These are phyloP conservation scores for Tachina lurida DNA, from an alignment of 2,888 invertebrate genomes.

Conservation along the genomic window DNA sequence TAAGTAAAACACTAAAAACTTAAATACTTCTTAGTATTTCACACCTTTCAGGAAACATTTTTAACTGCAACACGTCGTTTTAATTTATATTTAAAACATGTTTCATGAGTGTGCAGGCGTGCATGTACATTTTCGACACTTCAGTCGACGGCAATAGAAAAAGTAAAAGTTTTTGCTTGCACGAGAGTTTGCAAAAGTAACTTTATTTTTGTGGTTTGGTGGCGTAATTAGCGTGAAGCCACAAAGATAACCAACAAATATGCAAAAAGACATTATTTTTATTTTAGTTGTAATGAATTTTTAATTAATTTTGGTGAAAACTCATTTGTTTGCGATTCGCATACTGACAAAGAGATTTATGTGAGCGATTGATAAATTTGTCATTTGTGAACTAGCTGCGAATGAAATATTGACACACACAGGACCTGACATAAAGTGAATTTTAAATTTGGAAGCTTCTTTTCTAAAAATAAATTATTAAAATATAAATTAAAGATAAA, in stretches of 20 bases:
- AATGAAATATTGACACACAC: no score
- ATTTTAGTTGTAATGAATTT: constrained; percentile 59
- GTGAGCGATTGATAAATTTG: constrained; percentile 10
- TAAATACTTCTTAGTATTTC: neutral
- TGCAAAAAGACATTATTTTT: neutral
- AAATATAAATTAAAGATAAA: no score
- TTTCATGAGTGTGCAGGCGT: constrained; percentile 25
- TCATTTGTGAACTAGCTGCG: neutral
- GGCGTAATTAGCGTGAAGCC: constrained; percentile 2
- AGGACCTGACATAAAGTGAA: no score
- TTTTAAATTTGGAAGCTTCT: no score
- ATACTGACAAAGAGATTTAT: constrained; percentile 24
- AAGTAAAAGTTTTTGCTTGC: neutral
- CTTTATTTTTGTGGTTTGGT: constrained; percentile 6
- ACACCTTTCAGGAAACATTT: neutral
- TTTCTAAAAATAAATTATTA: no score
- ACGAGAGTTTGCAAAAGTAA: neutral
- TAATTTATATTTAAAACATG: constrained; percentile 22
- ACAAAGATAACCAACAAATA: neutral
- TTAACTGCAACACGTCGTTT: constrained; percentile 32
- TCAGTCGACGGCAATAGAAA: neutral
- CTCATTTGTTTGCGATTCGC: neutral
- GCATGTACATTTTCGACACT: constrained; percentile 8
- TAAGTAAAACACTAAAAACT: neutral
- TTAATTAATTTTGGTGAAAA: constrained; percentile 50